Conservation (phyloP, 2,888 invertebrate genomes). For the Lycia hirtaria region DNA sequence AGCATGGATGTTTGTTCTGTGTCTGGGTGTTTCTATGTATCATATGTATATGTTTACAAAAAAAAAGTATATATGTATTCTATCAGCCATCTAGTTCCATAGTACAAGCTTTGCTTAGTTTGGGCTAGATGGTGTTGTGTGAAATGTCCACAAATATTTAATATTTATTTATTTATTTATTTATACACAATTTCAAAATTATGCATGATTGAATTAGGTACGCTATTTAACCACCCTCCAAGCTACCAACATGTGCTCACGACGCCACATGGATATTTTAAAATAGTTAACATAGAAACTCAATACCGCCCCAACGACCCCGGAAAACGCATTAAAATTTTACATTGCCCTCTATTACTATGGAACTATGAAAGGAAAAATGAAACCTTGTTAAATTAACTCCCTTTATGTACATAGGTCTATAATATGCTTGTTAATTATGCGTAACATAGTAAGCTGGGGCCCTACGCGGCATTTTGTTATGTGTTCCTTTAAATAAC, state of each 20-base stretch:
- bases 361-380: constrained; percentile 54
- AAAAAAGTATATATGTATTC: too few species aligned
- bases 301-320: constrained; percentile 39
- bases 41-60: too few species aligned
- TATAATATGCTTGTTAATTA: constrained; percentile 37
- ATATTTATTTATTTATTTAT: too few species aligned
- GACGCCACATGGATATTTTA: constrained; percentile 44
- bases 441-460: constrained; percentile 19
- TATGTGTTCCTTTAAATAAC: constrained; percentile 23
- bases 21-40: too few species aligned
- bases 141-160: too few species aligned
- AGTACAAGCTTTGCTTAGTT: too few species aligned
- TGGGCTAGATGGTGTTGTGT: too few species aligned
- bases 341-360: constrained; percentile 50
- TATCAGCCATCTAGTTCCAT: too few species aligned
- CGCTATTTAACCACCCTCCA: constrained; percentile 29
- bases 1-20: too few species aligned
- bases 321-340: constrained; percentile 53
- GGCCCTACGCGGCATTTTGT: constrained; percentile 8
- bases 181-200: too few species aligned
- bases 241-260: constrained; percentile 16
- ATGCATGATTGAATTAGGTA: constrained; percentile 6
- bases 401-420: constrained; percentile 43
- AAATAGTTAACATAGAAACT: constrained; percentile 38
- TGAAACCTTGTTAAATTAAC: constrained; percentile 45